phyloP scores from a whole-genome alignment of 1,140 invertebrate species.

The Anthonomus grandis region DNA sequence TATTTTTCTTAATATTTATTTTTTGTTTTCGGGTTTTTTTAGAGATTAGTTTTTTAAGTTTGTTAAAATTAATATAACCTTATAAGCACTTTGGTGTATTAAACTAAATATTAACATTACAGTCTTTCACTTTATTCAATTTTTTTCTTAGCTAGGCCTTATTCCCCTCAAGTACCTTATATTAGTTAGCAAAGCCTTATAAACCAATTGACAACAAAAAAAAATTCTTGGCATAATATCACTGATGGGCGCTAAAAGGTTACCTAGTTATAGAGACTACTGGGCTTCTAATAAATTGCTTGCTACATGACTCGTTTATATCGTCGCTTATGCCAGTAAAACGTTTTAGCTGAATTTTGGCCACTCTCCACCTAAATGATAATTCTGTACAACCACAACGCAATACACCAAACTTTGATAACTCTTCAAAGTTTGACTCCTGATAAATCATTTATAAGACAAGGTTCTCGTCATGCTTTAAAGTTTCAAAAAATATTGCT shows the following conservation, averaged over 20 bases:
- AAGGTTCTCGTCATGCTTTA: not conserved
- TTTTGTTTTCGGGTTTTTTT: no score
- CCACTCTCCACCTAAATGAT: slow-evolving; percentile 17
- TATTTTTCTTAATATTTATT: no score
- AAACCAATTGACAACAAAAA: slow-evolving; percentile 1
- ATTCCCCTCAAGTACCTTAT: no score
- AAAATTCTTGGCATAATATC: slow-evolving; percentile 23
- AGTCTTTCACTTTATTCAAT: no score
- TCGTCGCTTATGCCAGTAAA: slow-evolving; percentile 5
- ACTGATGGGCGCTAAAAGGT: slow-evolving; percentile 23
- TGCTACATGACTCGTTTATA: slow-evolving; percentile 16
- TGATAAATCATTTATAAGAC: slow-evolving; percentile 1
- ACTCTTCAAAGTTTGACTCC: slow-evolving; percentile 31
- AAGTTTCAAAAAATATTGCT: not conserved
- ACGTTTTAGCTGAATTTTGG: slow-evolving; percentile 12
- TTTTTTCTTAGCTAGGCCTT: no score
- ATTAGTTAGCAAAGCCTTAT: no score
- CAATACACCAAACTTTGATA: slow-evolving; percentile 29
- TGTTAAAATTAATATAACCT: no score
- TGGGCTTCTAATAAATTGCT: slow-evolving; percentile 14
- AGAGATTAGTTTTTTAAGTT: no score
- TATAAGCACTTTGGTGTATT: no score
- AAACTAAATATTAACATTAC: no score
- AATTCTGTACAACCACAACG: slow-evolving; percentile 8
- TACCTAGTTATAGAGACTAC: slow-evolving; percentile 23